Conservation (phyloP, 2,113 vertebrate species). For the Clupea harengus region DNA sequence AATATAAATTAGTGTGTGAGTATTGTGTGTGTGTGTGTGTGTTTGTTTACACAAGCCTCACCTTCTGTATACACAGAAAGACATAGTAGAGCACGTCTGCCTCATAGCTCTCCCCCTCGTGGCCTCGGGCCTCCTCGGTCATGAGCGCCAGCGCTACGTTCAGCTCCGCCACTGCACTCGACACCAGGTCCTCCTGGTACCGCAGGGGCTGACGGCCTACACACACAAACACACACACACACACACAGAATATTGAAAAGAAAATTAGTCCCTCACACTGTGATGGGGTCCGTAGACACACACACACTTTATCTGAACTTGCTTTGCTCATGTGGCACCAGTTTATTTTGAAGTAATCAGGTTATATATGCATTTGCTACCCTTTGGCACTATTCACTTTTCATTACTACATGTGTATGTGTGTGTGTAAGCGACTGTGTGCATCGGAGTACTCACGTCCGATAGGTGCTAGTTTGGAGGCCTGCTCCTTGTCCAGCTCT, state of each 20-base stretch:
- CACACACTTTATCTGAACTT: background rate
- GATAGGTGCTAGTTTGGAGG: constrained; percentile 91
- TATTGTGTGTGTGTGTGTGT: too few species aligned
- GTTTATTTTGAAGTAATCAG: background rate
- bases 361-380: too few species aligned
- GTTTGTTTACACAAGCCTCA: constrained; percentile 53
- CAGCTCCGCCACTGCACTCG: constrained; percentile 94
- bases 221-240: constrained; percentile 23
- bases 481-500: constrained; percentile 89
- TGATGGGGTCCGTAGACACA: background rate
- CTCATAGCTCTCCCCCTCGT: constrained; percentile 85
- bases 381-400: too few species aligned
- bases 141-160: constrained; percentile 93
- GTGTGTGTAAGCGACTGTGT: background rate
- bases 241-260: background rate
- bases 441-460: constrained; percentile 81
- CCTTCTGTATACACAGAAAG: constrained; percentile 98
- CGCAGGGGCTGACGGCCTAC: constrained; percentile 94
- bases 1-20: background rate
- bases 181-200: constrained; percentile 97
- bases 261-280: background rate
- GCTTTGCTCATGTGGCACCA: background rate
- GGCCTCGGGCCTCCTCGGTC: constrained; percentile 90
- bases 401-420: too few species aligned
- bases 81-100: constrained; percentile 95